These are phyloP conservation scores for Meloe dianella DNA, from an alignment of 2,888 invertebrate species.

Conservation along the genomic window DNA sequence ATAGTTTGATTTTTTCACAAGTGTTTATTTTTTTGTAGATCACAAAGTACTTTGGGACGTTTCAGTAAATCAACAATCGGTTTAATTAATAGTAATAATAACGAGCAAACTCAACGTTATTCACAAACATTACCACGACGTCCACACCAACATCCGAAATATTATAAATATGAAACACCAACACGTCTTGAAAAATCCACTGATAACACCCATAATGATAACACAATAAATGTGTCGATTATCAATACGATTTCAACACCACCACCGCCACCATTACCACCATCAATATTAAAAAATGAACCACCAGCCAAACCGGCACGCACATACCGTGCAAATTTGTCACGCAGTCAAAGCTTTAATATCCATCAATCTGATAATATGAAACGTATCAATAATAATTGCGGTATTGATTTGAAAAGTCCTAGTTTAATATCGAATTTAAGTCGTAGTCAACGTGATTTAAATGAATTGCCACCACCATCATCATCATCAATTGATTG, in stretches of 20 bases:
- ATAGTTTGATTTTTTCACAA: neutral
- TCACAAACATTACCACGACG: conserved; percentile 80
- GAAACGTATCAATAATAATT: conserved; percentile 72
- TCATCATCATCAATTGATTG: too few relatives aligned
- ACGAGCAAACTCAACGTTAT: conserved; percentile 61
- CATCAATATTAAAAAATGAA: conserved; percentile 48
- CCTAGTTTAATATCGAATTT: conserved; percentile 87
- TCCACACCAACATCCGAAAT: conserved; percentile 40
- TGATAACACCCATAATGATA: conserved; percentile 65
- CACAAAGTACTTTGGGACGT: conserved; percentile 77
- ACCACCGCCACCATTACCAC: conserved; percentile 38
- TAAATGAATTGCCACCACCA: too few relatives aligned
- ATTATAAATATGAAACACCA: conserved; percentile 46
- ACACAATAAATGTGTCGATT: conserved; percentile 72
- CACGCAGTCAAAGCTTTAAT: conserved; percentile 86
- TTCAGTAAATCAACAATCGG: conserved; percentile 84
- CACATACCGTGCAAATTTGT: conserved; percentile 75
- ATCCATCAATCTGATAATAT: conserved; percentile 70
- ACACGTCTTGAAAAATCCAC: conserved; percentile 58
- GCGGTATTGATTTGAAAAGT: conserved; percentile 75
- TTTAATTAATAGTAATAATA: conserved; percentile 63
- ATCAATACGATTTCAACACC: conserved; percentile 61
- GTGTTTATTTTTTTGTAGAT: conserved; percentile 62
- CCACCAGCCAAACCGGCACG: conserved; percentile 81
- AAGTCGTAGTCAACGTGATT: conserved; percentile 80